These are phyloP conservation scores for Lepeophtheirus nordmannii DNA, from an alignment of 2,888 invertebrate species.

Conservation along the genomic window DNA sequence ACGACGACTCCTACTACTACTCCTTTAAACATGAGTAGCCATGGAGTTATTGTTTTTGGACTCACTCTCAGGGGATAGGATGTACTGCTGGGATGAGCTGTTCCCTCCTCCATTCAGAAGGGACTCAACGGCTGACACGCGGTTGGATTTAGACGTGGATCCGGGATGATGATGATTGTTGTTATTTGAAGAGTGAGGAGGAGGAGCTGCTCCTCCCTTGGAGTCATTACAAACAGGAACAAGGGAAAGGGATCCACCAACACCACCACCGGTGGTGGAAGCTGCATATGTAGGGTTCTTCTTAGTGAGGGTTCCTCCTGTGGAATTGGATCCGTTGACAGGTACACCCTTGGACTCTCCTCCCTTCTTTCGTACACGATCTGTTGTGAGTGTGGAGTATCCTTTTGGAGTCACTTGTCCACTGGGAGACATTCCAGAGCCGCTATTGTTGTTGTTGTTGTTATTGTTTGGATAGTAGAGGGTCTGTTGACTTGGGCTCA, in stretches of 20 bases:
- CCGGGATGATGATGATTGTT: not conserved
- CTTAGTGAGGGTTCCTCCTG: not conserved
- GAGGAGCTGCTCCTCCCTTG: too few relatives aligned
- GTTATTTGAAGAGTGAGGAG: not conserved
- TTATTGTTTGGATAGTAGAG: not conserved
- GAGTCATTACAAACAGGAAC: too few relatives aligned
- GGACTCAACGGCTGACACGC: not conserved
- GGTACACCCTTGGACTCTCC: not conserved
- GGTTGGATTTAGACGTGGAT: not conserved
- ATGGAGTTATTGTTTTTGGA: not conserved
- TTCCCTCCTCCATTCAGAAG: too few relatives aligned
- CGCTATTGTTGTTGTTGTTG: not conserved
- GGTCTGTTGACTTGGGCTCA: not conserved
- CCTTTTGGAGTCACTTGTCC: not conserved
- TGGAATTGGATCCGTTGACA: not conserved
- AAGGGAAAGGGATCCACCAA: too few relatives aligned
- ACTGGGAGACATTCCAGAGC: not conserved
- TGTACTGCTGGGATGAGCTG: not conserved
- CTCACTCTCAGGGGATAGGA: constrained; percentile 10
- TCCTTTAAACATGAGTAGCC: constrained; percentile 6
- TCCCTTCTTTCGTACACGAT: not conserved
- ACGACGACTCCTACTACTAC: not conserved
- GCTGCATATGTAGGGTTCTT: too few relatives aligned
- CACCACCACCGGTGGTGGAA: too few relatives aligned
- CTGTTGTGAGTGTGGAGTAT: not conserved